Base-by-base conservation (phyloP, 2,888 invertebrate species). In the Andrena hattorfiana region DNA sequence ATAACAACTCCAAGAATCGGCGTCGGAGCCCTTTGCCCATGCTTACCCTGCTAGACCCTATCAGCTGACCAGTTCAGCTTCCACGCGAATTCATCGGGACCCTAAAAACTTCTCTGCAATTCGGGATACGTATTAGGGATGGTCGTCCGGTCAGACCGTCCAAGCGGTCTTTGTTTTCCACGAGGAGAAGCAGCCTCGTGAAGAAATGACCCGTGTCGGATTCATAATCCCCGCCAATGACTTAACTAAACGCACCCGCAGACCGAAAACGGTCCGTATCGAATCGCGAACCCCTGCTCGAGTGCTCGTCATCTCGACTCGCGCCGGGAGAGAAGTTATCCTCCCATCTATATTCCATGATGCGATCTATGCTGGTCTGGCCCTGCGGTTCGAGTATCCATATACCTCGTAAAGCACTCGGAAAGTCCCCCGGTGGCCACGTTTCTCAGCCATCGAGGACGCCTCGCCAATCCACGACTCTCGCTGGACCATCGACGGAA, bases 201-300 rank as follows among this genome's bases (percentile, higher is more conserved):
- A 76, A 63, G 88, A 89, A 81, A 89, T 74, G 84, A 89, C n/a
- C 90, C 90, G 89, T 89, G 81, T 81, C 88, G 87, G 85, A 91
- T 91, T 87, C 87, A 85, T 91, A 91, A 92, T 91, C 91, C 89
- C 84, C 83, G 90, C 89, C 89, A 92, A 92, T 90, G 90, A 92
- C 91, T 92, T 91, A 90, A 91, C 90, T 91, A 91, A 92, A 91
- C 90, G 89, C 83, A 86, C 80, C 88, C 88, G 88, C 84, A 84
- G 88, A 88, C 88, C 89, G 87, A 89, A 87, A 92, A 92, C 89
- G 89, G 85, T 79, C 91, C 92, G 83, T 88, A 80, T 83, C 91
- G 89, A 92, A 92, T 92, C 86, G 77, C 85, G 30, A 69, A 77
- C 76, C 85, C 83, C 88, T 68, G 67, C 60, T 67, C 82, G 67